Percentiles rank a stretch among this genome's conserved stretches.
Evolutionary conservation across 2,113 vertebrate genomes (phyloP).

Genomic region (Neoarius graeffei): DNA sequence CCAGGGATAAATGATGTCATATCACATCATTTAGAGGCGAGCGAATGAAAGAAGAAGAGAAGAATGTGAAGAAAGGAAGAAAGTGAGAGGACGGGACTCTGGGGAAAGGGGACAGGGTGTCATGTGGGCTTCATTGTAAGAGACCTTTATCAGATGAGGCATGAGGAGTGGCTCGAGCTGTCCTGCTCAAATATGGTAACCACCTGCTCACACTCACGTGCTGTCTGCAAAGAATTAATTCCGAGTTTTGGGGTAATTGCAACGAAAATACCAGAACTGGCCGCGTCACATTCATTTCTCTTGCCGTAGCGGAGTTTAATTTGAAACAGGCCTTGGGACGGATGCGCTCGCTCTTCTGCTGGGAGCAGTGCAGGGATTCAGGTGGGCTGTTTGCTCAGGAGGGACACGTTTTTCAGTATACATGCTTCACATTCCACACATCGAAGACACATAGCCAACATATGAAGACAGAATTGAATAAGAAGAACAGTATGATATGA

Average conservation of each 20-base stretch:
- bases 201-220: conserved; percentile 71
- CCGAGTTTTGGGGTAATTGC: conserved; percentile 74
- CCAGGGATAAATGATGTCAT: conserved; percentile 51
- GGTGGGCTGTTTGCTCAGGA: conserved; percentile 65
- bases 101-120: conserved; percentile 67
- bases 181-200: conserved; percentile 75
- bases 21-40: conserved; percentile 43
- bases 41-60: conserved; percentile 32
- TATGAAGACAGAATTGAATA: not conserved
- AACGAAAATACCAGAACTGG: conserved; percentile 76
- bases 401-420: conserved; percentile 58
- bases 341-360: conserved; percentile 32
- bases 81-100: conserved; percentile 10
- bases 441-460: conserved; percentile 63
- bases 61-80: conserved; percentile 49
- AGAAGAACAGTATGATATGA: not conserved
- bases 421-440: conserved; percentile 71
- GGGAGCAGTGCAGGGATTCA: conserved; percentile 53
- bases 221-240: conserved; percentile 71
- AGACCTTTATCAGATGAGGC: conserved; percentile 74
- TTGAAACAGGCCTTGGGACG: conserved; percentile 65
- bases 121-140: conserved; percentile 74
- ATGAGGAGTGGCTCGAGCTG: conserved; percentile 73
- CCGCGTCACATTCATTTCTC: conserved; percentile 72
- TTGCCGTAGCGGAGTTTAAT: conserved; percentile 64